Evolutionary conservation across 2,113 vertebrate genomes (phyloP).

Genomic region (Malurus alboscapulatus): DNA sequence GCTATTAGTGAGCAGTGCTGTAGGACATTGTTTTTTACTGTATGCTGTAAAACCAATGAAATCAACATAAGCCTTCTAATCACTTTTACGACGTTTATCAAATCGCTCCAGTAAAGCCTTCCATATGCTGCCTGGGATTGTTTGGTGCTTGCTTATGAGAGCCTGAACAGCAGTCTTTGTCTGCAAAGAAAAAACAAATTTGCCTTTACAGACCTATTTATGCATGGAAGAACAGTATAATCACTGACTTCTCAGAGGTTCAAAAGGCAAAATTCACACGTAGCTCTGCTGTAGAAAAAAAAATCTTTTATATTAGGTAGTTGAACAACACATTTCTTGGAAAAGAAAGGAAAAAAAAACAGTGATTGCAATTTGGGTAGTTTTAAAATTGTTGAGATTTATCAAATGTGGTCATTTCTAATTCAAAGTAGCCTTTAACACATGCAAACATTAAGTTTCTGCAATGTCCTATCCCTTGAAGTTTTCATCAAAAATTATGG

Average conservation of each 20-base stretch:
- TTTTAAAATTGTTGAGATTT: not conserved
- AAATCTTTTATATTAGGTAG: not conserved
- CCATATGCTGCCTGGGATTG: constrained; percentile 84
- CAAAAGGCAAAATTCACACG: not conserved
- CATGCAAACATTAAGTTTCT: not conserved
- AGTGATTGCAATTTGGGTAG: not conserved
- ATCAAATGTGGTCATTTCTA: not conserved
- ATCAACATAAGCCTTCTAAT: constrained; percentile 44
- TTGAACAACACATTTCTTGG: not conserved
- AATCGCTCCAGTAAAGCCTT: constrained; percentile 82
- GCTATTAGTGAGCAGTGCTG: not conserved
- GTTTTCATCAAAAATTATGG: not conserved
- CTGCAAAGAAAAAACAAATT: constrained; percentile 66
- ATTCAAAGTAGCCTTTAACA: not conserved
- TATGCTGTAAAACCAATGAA: not conserved
- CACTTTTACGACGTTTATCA: constrained; percentile 67
- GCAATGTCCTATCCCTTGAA: not conserved
- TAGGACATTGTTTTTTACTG: not conserved
- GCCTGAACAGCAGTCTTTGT: constrained; percentile 81
- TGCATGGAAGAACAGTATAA: not conserved
- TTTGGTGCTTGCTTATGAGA: constrained; percentile 84
- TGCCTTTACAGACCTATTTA: not conserved
- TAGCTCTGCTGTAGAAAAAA: not conserved
- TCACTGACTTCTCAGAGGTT: not conserved
- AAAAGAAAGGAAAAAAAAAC: not conserved